Evolutionary conservation across 1,140 invertebrate genomes (phyloP), one percentile per base, ranked within the genome.

Genomic region (Bombus balteatus): DNA sequence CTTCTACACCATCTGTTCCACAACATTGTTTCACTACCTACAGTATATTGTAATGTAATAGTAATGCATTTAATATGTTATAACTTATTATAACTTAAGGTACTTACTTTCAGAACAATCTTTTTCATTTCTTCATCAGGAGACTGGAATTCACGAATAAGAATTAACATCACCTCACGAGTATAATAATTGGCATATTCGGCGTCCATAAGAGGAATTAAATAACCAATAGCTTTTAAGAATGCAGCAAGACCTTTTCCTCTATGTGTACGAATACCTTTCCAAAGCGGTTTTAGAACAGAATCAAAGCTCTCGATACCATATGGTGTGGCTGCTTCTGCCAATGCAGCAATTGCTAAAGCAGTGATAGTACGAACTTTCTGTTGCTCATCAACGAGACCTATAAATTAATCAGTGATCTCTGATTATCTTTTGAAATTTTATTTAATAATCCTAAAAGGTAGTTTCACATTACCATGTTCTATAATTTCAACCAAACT

Each of bases 71-170:
- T 6, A 62, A 53, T 12, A 81, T 41, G 9, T 18, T 22, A 57
- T n/a, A 1, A 72, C 1, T 80, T 71, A 86, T 53, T n/a, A 37
- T 3, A 22, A 32, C 18, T 74, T 75, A 32, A 53, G 25, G 3
- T 6, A 32, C 39, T 90, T 80, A 98, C 98, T 96, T 99, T 99
- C 65, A 99, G 96, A 2, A 99, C 99, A 96, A 99, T 99, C 94
- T 99, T 99, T 94, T 99, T 99, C 99, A 99, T 99, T 96, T 99
- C 99, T 95, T 99, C 99, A 95, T 99, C 99, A 5, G 99, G 99
- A 72, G 99, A 99, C 94, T 99, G 99, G 94, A 99, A 99, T 96
- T 99, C 99, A 95, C 99, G 97, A 92, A 99, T 99, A 13, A 99
- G 96, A 95, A 99, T 99, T 93, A 99, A 96, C 99, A 99, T 99